phyloP scores from a whole-genome alignment of 2,888 invertebrate species.

The Sthenelais limicola region DNA sequence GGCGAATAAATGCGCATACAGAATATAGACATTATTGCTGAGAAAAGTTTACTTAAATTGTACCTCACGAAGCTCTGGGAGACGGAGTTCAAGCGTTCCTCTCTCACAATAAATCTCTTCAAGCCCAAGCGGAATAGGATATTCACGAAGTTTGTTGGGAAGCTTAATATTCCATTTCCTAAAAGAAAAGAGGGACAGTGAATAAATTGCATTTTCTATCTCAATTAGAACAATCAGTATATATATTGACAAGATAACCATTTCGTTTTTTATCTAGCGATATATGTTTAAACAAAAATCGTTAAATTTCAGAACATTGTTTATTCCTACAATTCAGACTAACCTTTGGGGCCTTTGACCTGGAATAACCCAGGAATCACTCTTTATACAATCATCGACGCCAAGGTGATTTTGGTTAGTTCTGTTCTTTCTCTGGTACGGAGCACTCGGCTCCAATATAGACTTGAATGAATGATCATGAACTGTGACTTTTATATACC shows the following conservation, averaged over 20 bases:
- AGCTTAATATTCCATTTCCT: slow-evolving; percentile 49
- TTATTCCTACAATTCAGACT: too few relatives aligned
- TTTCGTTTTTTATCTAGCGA: too few relatives aligned
- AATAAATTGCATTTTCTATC: too few relatives aligned
- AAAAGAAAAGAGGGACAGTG: background rate
- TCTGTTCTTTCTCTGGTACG: slow-evolving; percentile 38
- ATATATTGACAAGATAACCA: too few relatives aligned
- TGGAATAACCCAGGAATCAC: slow-evolving; percentile 50
- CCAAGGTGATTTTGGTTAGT: background rate
- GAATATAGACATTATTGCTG: too few relatives aligned
- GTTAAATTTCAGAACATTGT: too few relatives aligned
- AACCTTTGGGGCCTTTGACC: slow-evolving; percentile 50
- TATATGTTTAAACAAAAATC: too few relatives aligned
- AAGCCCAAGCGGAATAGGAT: slow-evolving; percentile 58
- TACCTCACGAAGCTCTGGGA: slow-evolving; percentile 58
- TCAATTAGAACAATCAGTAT: too few relatives aligned
- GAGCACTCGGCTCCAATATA: slow-evolving; percentile 40
- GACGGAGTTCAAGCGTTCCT: slow-evolving; percentile 52
- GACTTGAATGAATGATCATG: slow-evolving; percentile 34
- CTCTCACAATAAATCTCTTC: slow-evolving; percentile 53
- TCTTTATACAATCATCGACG: background rate
- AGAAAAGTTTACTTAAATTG: too few relatives aligned
- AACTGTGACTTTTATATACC: slow-evolving; percentile 55
- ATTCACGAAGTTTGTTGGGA: slow-evolving; percentile 61
- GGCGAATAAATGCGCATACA: too few relatives aligned